Conservation (phyloP, 2,888 invertebrate genomes). For the Trissolcus japonicus region DNA sequence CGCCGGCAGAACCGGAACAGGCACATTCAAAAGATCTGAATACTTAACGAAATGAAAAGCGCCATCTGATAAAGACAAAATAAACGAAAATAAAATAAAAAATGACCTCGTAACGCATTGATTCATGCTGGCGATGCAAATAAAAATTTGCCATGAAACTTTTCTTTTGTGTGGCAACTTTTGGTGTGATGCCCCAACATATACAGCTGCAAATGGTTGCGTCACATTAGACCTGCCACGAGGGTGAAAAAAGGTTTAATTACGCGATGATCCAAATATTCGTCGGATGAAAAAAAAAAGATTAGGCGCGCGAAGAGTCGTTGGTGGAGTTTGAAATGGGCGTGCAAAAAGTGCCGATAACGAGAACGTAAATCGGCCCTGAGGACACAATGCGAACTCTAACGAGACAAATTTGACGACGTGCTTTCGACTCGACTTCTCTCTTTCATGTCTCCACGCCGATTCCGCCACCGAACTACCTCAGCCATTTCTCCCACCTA, state of each 20-base stretch:
- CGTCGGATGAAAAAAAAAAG: conserved; percentile 21
- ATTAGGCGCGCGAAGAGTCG: conserved; percentile 42
- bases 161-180: conserved; percentile 14
- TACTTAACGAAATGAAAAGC: conserved; percentile 40
- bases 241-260: conserved; percentile 36
- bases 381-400: conserved; percentile 74
- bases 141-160: conserved; percentile 20
- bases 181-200: conserved; percentile 16
- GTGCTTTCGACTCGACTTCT: conserved; percentile 65
- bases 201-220: conserved; percentile 13
- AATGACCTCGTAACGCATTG: conserved; percentile 16
- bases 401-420: conserved; percentile 76
- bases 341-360: conserved; percentile 56
- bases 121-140: conserved; percentile 22
- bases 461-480: conserved; percentile 40
- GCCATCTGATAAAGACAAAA: conserved; percentile 20
- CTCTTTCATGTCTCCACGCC: conserved; percentile 57
- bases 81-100: conserved; percentile 8
- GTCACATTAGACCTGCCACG: conserved; percentile 22
- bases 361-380: conserved; percentile 68
- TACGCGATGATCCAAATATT: conserved; percentile 39
- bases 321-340: conserved; percentile 47
- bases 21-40: conserved; percentile 34
- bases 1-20: conserved; percentile 15
- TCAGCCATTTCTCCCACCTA: conserved; percentile 33